Conservation (phyloP, 2,113 vertebrate species). For the Cardinalis cardinalis region DNA sequence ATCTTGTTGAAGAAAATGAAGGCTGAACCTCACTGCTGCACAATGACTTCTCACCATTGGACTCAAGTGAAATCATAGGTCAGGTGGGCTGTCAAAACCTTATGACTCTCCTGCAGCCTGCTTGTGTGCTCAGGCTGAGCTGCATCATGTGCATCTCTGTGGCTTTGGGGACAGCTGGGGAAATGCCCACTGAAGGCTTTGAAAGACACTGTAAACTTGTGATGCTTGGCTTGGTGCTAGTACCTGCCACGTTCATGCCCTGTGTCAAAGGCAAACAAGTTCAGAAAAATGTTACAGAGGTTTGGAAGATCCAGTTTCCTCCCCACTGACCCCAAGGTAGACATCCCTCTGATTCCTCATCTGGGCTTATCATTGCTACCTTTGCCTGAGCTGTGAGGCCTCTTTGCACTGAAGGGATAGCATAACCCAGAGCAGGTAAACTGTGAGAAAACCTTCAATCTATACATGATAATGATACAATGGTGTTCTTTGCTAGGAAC, state of each 20-base stretch:
- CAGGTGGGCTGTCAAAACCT: not conserved
- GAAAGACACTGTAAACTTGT: not conserved
- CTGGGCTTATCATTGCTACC: not conserved
- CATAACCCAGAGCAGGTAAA: not conserved
- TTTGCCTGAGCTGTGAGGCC: not conserved
- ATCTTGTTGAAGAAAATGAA: not conserved
- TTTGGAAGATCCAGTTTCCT: not conserved
- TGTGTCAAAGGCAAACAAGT: not conserved
- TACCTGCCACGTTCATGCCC: not conserved
- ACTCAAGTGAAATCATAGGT: not conserved
- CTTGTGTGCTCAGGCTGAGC: not conserved
- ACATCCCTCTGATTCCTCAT: not conserved
- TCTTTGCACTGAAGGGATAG: not conserved
- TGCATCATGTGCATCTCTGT: accelerated
- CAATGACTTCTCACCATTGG: not conserved
- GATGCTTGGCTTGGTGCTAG: not conserved
- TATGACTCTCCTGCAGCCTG: not conserved
- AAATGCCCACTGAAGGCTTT: not conserved
- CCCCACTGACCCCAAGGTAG: not conserved
- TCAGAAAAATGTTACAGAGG: not conserved
- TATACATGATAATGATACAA: not conserved
- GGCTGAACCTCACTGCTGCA: not conserved
- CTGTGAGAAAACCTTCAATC: not conserved
- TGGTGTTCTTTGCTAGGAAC: not conserved
- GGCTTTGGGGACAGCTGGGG: not conserved